Evolutionary conservation across 2,888 invertebrate species (phyloP).

Genomic region (Schizotus pectinicornis): DNA sequence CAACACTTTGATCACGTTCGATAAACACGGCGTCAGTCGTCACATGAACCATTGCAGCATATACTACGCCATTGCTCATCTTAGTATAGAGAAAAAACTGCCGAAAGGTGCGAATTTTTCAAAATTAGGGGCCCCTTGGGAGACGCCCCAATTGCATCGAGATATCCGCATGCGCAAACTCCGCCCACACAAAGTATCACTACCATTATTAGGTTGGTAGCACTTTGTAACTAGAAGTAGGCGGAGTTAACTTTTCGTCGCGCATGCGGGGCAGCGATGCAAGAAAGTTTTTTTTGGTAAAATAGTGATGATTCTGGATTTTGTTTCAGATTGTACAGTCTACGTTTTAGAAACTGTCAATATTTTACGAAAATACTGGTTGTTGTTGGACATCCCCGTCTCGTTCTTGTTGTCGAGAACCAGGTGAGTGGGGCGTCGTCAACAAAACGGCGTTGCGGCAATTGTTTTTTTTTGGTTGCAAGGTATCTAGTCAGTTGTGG

Average conservation of each 20-base stretch:
- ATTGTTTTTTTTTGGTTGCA: conserved; percentile 39
- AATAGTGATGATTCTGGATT: too few relatives aligned
- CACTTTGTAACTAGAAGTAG: too few relatives aligned
- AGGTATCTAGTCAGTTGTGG: conserved; percentile 73
- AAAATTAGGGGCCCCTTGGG: too few relatives aligned
- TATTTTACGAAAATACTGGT: conserved; percentile 84
- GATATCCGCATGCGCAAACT: too few relatives aligned
- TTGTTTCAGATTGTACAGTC: conserved; percentile 75
- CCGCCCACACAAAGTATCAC: too few relatives aligned
- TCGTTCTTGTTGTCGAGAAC: conserved; percentile 79
- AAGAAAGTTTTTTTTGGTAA: too few relatives aligned
- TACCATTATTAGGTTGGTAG: too few relatives aligned
- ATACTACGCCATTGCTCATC: conserved; percentile 80
- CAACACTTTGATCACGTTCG: conserved; percentile 91
- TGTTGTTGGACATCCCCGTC: conserved; percentile 82
- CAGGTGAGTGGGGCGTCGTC: conserved; percentile 65
- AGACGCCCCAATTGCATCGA: too few relatives aligned
- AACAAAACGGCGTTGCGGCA: not conserved
- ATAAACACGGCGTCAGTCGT: conserved; percentile 89
- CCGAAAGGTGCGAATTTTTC: conserved; percentile 65
- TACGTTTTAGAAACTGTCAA: conserved; percentile 87
- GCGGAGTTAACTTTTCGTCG: too few relatives aligned
- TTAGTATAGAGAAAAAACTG: conserved; percentile 77
- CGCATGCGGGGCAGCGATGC: too few relatives aligned
- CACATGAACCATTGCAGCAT: conserved; percentile 92